Evolutionary conservation across 2,797 vertebrate species (phyloP), one percentile per base, ranked within the genome.

Genomic region (Vireo griseus): DNA sequence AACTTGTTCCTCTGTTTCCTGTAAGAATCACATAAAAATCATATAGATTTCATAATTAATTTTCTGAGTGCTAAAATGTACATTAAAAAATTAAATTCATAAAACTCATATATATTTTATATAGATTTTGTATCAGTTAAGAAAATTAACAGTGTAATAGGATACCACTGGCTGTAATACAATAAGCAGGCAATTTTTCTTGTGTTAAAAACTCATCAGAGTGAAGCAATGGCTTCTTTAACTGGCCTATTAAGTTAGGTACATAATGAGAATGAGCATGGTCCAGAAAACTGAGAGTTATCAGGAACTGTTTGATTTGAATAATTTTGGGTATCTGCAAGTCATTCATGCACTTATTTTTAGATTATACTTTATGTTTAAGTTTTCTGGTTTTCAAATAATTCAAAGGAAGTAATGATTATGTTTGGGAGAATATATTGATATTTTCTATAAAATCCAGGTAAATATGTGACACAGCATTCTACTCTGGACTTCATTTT

Each of bases 391-490:
- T 77, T 61, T 77, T 52, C 6, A 48, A 63, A 47, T 18, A 65
- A 50, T 40, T 62, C 10, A 48, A 51, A 42, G 28, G 5, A 65
- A 52, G 7, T 18, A 31, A 6, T 51, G 4, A 24, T 55, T 68
- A 16, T 8, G 5, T 65, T 87, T 77, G 9, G 18, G 17, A 68
- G 14, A 86, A 29, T 50, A 28, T 25, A 26, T 19, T 28, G 16
- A 21, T 62, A 29, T 71, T 57, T 88, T 42, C 3, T 14, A 20
- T 47, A 57, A 71, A 37, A 16, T 59, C 8, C 5, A 1, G 10
- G n/a, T 57, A 37, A 69, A 33, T 4, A 20, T 1, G 1, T 59
- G 59, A n/a, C 16, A 17, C 2, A 54, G 11, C 2, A 5, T 45
- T 42, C 7, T 48, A 2, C 9, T 48, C 3, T 51, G 21, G 16